Evolutionary conservation across 2,113 vertebrate genomes (phyloP).

Genomic region (Passer montanus): DNA sequence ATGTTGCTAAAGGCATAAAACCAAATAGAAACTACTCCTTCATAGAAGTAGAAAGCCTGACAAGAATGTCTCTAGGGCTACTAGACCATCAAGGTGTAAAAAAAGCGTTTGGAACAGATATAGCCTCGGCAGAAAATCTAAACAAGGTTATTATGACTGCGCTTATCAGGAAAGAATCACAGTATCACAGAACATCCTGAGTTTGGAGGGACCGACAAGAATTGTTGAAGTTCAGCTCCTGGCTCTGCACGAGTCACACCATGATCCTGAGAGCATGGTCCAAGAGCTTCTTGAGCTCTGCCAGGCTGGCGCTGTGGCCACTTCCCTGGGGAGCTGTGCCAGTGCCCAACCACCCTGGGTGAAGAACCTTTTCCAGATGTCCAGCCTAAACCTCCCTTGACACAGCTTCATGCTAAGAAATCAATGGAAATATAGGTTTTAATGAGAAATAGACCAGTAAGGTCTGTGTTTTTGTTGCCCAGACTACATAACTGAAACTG

Average conservation of each 20-base stretch:
- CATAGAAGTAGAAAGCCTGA: neutral
- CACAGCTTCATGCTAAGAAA: neutral
- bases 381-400: neutral
- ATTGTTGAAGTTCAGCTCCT: fast-evolving
- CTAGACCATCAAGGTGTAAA: neutral
- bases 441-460: neutral
- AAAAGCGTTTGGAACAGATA: neutral
- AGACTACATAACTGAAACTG: neutral
- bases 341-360: fast-evolving
- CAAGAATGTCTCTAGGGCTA: neutral
- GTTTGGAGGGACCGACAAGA: neutral
- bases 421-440: neutral
- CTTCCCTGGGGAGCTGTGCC: neutral
- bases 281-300: neutral
- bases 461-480: neutral
- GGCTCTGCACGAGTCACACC: neutral
- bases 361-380: neutral
- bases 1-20: neutral
- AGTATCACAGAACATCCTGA: neutral
- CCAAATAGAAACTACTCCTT: neutral
- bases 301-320: neutral
- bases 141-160: neutral
- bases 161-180: neutral
- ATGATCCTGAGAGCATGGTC: fast-evolving
- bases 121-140: neutral